A percentile compares a stretch with the other conserved stretches of the same genome.
Evolutionary conservation across 1,140 invertebrate species (phyloP).

Genomic region (Aphaenogaster ashmeadi): DNA sequence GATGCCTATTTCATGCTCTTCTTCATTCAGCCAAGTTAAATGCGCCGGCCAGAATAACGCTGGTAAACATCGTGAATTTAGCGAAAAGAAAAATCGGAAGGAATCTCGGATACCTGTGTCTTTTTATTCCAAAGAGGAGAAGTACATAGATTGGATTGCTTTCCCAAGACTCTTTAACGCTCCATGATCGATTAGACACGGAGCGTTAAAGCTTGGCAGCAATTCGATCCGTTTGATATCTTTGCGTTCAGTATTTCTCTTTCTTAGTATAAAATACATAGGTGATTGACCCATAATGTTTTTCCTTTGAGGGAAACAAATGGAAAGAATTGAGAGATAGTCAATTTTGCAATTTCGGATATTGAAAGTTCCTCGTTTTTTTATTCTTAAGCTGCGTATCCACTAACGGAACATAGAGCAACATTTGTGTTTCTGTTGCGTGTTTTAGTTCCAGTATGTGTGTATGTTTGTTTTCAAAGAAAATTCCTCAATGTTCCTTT

Average conservation of each 20-base stretch:
- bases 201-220: conserved; percentile 32
- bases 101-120: conserved; percentile 4
- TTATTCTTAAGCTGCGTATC: background rate
- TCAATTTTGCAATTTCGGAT: background rate
- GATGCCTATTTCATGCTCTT: conserved; percentile 34
- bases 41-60: background rate
- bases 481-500: no score
- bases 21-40: conserved; percentile 36
- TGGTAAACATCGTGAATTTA: conserved; percentile 28
- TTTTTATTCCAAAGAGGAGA: conserved; percentile 7
- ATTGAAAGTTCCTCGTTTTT: background rate
- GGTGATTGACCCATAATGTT: background rate
- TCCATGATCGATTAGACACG: conserved; percentile 37
- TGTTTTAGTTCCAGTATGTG: no score
- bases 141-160: conserved; percentile 31
- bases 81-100: conserved; percentile 26
- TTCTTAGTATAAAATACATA: background rate
- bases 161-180: conserved; percentile 19
- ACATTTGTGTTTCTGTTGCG: no score
- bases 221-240: conserved; percentile 39
- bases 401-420: no score
- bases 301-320: background rate
- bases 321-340: background rate
- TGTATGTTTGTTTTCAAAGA: no score
- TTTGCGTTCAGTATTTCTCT: conserved; percentile 34